Evolutionary conservation across 2,113 vertebrate species (phyloP).

Genomic region (Lanius ludovicianus): DNA sequence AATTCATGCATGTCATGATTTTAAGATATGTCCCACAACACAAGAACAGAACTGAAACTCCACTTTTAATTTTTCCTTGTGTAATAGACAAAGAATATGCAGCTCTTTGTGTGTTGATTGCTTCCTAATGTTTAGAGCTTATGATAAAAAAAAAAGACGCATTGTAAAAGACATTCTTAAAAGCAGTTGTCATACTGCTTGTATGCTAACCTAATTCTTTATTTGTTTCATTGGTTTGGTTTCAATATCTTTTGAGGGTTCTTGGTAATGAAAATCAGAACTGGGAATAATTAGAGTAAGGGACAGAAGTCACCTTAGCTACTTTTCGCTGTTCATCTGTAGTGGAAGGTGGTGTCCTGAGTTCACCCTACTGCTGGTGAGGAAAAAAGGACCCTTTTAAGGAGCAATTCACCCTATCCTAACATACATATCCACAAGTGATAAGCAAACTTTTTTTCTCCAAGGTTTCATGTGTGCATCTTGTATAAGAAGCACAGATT

Average conservation of each 20-base stretch:
- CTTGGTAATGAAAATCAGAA: background rate
- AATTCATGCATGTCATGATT: background rate
- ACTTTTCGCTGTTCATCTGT: background rate
- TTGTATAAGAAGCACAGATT: background rate
- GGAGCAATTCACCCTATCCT: background rate
- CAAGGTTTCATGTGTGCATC: background rate
- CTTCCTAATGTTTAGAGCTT: background rate
- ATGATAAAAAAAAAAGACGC: background rate
- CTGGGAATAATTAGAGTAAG: background rate
- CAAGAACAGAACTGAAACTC: background rate
- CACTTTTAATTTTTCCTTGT: background rate
- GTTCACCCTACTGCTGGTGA: background rate
- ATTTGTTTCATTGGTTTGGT: background rate
- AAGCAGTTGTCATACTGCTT: background rate
- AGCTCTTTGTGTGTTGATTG: background rate
- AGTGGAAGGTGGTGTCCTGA: background rate
- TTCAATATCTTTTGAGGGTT: background rate
- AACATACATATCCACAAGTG: background rate
- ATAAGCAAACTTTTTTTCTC: background rate
- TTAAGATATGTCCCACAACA: background rate
- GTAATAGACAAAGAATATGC: background rate
- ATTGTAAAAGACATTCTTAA: background rate
- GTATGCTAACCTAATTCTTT: background rate
- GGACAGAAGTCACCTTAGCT: background rate
- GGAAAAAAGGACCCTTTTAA: background rate